Evolutionary conservation across 2,888 invertebrate species (phyloP).

Genomic region (Exephanes ischioxanthus): DNA sequence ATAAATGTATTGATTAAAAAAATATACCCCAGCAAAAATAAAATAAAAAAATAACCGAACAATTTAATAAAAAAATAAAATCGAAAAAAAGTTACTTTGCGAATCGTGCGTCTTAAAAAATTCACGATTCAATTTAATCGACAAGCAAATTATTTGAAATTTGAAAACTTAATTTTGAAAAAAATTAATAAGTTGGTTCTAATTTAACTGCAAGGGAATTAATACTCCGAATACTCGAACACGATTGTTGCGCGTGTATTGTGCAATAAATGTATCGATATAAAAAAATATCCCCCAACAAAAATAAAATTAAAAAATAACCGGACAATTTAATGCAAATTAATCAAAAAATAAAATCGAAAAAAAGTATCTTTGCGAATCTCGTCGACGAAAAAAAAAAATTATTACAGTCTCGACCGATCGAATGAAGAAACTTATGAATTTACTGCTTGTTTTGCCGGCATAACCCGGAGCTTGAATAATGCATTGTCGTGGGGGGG

Average conservation of each 20-base stretch:
- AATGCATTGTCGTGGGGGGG: background rate
- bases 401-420: background rate
- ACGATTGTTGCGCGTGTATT: no score
- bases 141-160: background rate
- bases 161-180: background rate
- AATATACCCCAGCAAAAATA: no score
- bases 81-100: no score
- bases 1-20: no score
- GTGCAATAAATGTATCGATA: no score
- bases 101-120: no score
- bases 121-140: slow-evolving; percentile 4
- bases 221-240: no score
- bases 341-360: background rate
- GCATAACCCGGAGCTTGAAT: background rate
- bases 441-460: slow-evolving; percentile 6
- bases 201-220: no score
- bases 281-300: no score
- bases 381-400: background rate
- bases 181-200: background rate
- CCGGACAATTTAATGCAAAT: background rate
- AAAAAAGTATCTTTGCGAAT: slow-evolving; percentile 1
- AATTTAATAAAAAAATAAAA: no score
- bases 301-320: no score
- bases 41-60: no score
- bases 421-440: background rate